These are phyloP conservation scores for Dioctria linearis DNA, from an alignment of 2,888 invertebrate species.

Conservation along the genomic window DNA sequence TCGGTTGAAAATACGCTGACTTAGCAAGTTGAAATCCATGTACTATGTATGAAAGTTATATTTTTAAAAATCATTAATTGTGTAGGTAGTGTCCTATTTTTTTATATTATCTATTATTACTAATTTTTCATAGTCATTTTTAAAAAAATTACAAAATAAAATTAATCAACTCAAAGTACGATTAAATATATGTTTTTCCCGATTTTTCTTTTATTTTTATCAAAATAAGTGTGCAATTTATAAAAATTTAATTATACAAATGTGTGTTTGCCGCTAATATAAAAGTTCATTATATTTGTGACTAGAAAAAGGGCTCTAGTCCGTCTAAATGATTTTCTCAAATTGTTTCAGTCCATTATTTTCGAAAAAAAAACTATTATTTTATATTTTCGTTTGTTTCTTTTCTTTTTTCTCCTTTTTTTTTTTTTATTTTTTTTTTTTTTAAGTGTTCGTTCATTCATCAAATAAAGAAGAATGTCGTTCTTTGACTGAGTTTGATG, in stretches of 20 bases:
- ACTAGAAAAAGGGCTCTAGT: slow-evolving; percentile 21
- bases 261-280: slow-evolving; percentile 47
- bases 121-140: no score
- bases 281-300: slow-evolving; percentile 23
- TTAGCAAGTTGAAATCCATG: no score
- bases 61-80: no score
- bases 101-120: no score
- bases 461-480: not conserved
- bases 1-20: no score
- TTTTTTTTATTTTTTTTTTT: not conserved
- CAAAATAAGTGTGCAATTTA: no score
- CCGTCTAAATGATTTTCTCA: not conserved
- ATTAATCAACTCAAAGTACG: no score
- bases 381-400: not conserved
- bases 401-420: slow-evolving; percentile 13
- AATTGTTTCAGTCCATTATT: slow-evolving; percentile 21
- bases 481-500: not conserved
- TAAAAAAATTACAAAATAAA: no score
- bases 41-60: no score
- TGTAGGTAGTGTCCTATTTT: no score
- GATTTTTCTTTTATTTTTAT: no score
- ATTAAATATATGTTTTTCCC: no score
- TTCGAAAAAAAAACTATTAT: not conserved
- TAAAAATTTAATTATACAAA: not conserved
- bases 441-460: slow-evolving; percentile 1